Base-by-base conservation (phyloP, 2,113 vertebrate genomes). In the Nasalis larvatus region DNA sequence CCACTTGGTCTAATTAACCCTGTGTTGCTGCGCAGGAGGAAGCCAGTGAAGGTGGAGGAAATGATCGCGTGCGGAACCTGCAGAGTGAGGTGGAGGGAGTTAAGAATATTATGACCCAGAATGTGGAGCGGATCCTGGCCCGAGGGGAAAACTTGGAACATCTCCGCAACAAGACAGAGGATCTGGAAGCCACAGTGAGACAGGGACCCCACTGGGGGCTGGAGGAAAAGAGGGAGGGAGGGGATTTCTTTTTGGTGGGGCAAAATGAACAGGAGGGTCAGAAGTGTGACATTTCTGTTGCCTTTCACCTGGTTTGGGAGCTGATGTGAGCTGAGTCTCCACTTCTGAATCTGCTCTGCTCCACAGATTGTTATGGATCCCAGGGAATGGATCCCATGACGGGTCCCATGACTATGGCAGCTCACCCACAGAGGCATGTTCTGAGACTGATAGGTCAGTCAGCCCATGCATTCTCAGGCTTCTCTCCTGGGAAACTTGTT, bases 41-140 rank as follows among this genome's bases (percentile, higher is more conserved):
- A 23, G 88, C 60, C 73, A 94, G 92, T 8, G 86, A 91, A 30
- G 89, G 91, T 0, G 66, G 78, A n/a, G 81, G 88, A 92, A 97
- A 60, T 96, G 54, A 97, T 84, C 99, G 97, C 0, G 99, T 99
- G 68, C 97, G 96, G 98, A 5, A 97, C 45, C 97, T 99, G 94
- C 99, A 98, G 98, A 98, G 96, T 5, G 99, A 99, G 98, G 99
- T 99, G 58, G 99, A 99, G 35, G 99, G 99, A 0, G 99, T 99
- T 77, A 99, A 99, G 94, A 97, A 98, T 96, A 99, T 99, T 94
- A 99, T 99, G 99, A 99, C 99, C 1, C 98, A 99, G 98, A 99
- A 99, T 6, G 99, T 99, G 94, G 99, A 99, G 96, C 98, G 99
- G 30, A 99, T 99, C 98, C 98, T 99, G 98, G 99, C 99, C 0